Evolutionary conservation across 2,888 invertebrate genomes (phyloP).

Genomic region (Eilema griseolum): DNA sequence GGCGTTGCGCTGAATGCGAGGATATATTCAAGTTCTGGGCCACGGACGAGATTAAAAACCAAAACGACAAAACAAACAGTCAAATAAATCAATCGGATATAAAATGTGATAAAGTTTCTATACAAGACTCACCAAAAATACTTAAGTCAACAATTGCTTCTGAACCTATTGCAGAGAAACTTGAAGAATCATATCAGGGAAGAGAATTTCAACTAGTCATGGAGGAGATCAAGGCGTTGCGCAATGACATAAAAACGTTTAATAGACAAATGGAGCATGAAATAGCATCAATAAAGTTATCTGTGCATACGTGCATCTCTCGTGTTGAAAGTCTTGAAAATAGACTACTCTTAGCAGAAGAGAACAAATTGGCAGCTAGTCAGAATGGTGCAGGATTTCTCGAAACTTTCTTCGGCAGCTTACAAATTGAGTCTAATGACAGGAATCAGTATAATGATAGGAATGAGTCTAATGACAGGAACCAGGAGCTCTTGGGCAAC

Average conservation of each 20-base stretch:
- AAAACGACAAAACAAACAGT: background rate
- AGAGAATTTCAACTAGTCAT: constrained; percentile 1
- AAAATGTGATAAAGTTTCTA: background rate
- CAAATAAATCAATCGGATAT: background rate
- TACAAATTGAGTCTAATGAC: background rate
- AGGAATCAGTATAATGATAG: background rate
- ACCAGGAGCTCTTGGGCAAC: background rate
- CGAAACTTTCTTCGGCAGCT: background rate
- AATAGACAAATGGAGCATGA: background rate
- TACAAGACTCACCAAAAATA: background rate
- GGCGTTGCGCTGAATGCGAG: background rate
- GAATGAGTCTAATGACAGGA: background rate
- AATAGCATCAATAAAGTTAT: constrained; percentile 5
- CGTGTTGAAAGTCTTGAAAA: constrained; percentile 5
- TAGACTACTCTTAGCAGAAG: background rate
- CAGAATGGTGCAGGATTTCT: background rate
- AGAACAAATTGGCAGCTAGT: background rate
- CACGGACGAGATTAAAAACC: background rate
- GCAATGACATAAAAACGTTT: background rate
- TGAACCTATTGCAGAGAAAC: background rate
- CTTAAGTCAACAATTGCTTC: background rate
- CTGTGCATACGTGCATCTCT: background rate
- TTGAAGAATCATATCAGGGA: background rate
- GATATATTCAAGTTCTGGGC: background rate
- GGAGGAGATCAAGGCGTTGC: background rate